phyloP scores from a whole-genome alignment of 2,888 invertebrate genomes.

The Limnephilus rhombicus region DNA sequence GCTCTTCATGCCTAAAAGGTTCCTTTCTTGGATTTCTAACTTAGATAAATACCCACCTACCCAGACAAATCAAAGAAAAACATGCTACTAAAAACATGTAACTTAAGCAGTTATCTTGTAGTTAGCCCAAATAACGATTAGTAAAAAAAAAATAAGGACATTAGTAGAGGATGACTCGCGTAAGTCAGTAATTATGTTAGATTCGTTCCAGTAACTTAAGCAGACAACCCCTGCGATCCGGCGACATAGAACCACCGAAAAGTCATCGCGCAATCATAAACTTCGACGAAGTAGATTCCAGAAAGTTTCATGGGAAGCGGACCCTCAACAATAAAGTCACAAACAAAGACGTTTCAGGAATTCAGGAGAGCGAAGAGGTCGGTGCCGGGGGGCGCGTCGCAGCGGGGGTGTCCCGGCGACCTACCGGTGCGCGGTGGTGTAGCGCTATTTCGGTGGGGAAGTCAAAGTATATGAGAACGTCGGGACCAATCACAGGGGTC shows the following conservation, averaged over 20 bases:
- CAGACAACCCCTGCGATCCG: background rate
- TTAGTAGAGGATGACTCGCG: background rate
- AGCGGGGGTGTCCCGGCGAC: conserved; percentile 63
- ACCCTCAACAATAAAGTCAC: conserved; percentile 37
- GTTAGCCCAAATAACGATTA: too few relatives aligned
- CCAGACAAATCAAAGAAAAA: too few relatives aligned
- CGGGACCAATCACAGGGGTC: conserved; percentile 81
- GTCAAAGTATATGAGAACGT: conserved; percentile 69
- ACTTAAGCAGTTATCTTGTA: too few relatives aligned
- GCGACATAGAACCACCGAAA: background rate
- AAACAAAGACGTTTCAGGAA: conserved; percentile 10
- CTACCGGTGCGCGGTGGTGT: conserved; percentile 54
- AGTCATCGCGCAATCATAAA: conserved; percentile 5
- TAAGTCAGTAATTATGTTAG: conserved; percentile 4
- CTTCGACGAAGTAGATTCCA: conserved; percentile 28
- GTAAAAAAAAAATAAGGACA: background rate
- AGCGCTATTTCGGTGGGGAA: conserved; percentile 65
- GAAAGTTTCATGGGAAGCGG: conserved; percentile 11
- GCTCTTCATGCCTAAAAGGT: too few relatives aligned
- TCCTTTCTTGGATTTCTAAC: too few relatives aligned
- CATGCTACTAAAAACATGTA: too few relatives aligned
- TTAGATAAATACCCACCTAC: too few relatives aligned
- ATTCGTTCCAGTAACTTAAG: conserved; percentile 4
- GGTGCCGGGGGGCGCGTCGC: conserved; percentile 64
- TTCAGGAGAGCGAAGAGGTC: conserved; percentile 24